Evolutionary conservation across 2,888 invertebrate species (phyloP), one percentile per base, ranked within the genome.

Genomic region (Koerneria pararmatus): DNA sequence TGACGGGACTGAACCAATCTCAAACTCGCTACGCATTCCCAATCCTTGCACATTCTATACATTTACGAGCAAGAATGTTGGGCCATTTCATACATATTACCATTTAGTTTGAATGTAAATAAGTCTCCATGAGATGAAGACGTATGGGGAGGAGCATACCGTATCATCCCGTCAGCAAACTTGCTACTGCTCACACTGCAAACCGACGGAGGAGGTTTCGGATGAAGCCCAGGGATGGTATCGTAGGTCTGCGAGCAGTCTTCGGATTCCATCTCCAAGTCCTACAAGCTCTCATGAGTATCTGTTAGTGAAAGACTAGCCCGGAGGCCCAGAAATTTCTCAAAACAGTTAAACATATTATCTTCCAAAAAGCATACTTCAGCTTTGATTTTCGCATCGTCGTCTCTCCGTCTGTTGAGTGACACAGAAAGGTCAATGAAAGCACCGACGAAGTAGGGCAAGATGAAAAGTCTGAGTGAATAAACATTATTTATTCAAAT

Each of bases 401-500:
- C 83, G 67, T 95, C 92, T 69, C 93, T 88, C 79, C 92, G 80
- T 74, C 95, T 86, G 84, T 97, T 97, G 75, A 97, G 85, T 2
- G 92, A 92, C 88, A 97, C 88, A 19, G 94, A 93, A 85, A 95
- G 95, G 84, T 97, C 97, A 74, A 95, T 91, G 41, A 97, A 86
- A 29, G 93, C 85, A 0, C 91, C 90, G 79, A 90, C 91, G 85
- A 95, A 97, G 91, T 95, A 92, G 0, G 95, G 95, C 22, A 90
- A 88, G 0, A 95, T 91, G 82, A 93, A 98, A 65, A 98, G 86
- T 64, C 86, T 86, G 74, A 29, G 67, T 63, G n/a, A 49, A 11
- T 49, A 4, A 49, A 3, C 24, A 49, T 5, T 49, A 24, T 49
- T 6, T 49, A 3, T 6, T 6, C 24, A 49, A 49, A 49, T 11